Base-by-base conservation (phyloP, 2,113 vertebrate species). In the Uria lomvia region DNA sequence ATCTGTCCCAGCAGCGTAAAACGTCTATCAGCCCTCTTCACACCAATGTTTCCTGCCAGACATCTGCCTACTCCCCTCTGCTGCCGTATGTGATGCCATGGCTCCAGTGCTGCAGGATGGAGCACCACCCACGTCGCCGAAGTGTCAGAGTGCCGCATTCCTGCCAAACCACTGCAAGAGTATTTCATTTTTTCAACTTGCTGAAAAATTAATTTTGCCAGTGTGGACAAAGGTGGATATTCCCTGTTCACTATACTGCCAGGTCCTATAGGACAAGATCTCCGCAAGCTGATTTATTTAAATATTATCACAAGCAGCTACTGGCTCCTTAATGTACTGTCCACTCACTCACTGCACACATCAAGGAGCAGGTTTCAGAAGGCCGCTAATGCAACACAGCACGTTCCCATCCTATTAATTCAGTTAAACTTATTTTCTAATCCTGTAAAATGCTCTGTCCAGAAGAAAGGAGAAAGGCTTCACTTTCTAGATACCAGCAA, bases 61-160 rank as follows among this genome's bases (percentile, higher is more conserved):
- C 92, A 94, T 55, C 90, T 94, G 96, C 85, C 92, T 27, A 13
- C 90, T 63, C 73, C 47, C 17, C 87, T 68, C 62, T 29, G 43
- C 38, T 4, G 12, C 47, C 1, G 0, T 4, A 53, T 7, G 62
- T 7, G 53, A 75, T 4, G 34, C 66, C 52, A 38, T 0, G 0
- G 58, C 65, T 83, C 63, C 67, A 34, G 4, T 0, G 0, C 72
- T 52, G 58, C 0, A 0, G 27, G 52, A 78, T 38, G 36, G 23
- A 65, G 26, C 92, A 49, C 34, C 52, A 43, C 68, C 42, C 86
- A 77, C 13, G 0, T 18, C 3, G 2, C 66, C 53, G 55, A 11
- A 89, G 59, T 17, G 29, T 2, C 1, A 0, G 71, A 60, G n/a
- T 0, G 0, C 13, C 0, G 0, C 6, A 0, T 24, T 74, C 52